These are phyloP conservation scores for Drosophila nr. medialis DNA, from an alignment of 2,888 invertebrate species.

Conservation along the genomic window DNA sequence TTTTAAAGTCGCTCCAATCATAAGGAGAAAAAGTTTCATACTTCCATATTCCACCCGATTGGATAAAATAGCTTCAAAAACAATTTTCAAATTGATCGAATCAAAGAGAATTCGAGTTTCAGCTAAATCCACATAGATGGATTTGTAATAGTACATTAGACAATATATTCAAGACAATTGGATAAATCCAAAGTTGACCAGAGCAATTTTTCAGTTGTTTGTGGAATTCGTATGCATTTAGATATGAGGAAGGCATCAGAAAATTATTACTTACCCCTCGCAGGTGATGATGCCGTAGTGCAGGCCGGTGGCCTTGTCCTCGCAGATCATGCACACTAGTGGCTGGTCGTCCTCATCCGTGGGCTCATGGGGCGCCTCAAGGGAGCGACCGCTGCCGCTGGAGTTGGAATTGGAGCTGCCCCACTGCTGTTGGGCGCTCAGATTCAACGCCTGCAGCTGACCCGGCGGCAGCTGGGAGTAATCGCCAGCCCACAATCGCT, in stretches of 20 bases:
- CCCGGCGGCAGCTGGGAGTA: slow-evolving; percentile 93
- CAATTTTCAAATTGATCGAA: too few relatives aligned
- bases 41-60: not conserved
- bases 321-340: slow-evolving; percentile 99
- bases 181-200: too few relatives aligned
- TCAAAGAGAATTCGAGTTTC: not conserved
- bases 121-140: not conserved
- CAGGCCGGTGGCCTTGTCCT: slow-evolving; percentile 98
- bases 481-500: slow-evolving; percentile 95
- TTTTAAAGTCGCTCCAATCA: not conserved
- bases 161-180: too few relatives aligned
- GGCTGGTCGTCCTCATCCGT: slow-evolving; percentile 94
- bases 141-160: too few relatives aligned
- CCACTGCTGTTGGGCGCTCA: slow-evolving; percentile 87
- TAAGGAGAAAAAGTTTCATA: too few relatives aligned
- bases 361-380: slow-evolving; percentile 82
- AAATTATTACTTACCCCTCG: slow-evolving; percentile 89
- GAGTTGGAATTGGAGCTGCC: slow-evolving; percentile 77
- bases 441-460: slow-evolving; percentile 91
- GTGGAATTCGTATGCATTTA: not conserved
- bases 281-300: slow-evolving; percentile 99
- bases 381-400: slow-evolving; percentile 73
- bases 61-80: too few relatives aligned
- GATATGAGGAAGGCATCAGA: not conserved
- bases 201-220: not conserved